Evolutionary conservation across 1,140 invertebrate species (phyloP), one percentile per base, ranked within the genome.

Genomic region (Drosophila trapezifrons): DNA sequence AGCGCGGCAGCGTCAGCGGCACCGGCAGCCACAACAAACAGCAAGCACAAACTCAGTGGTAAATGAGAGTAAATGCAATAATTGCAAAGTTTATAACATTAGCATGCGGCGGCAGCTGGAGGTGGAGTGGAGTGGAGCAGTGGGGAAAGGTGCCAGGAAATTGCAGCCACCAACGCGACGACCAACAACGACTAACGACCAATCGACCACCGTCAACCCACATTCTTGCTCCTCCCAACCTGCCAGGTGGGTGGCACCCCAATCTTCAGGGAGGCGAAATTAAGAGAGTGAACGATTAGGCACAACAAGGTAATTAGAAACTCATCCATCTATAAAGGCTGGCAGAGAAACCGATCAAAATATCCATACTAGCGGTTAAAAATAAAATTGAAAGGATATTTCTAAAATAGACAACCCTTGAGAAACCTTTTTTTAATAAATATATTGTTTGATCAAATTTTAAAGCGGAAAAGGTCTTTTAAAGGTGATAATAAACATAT

Each of bases 11-110:
- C 76, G 51, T 12, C 58, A 51, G 18, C 62, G 56, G 52, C 67
- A 54, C 27, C 38, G 43, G 38, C 57, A 54, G 40, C 73, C 49
- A 38, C 57, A 66, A 54, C 67, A 67, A 63, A 51, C 57, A 72
- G 40, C 57, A 58, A 54, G 25, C 46, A 40, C 63, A 40, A 77
- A 60, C 56, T 76, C 58, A 56, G 77, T 73, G 79, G 83, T 89
- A 89, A 89, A 83, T 87, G 76, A 80, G 83, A 87, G 83, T 89
- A 84, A 89, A 87, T 83, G 83, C 84, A 83, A 87, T 87, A 89
- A 87, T 87, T 87, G 80, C 83, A 89, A 87, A 80, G 79, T 89
- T 89, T 80, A 83, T 77, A 83, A 62, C 84, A 89, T 89, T 80
- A 87, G 76, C 55, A 56, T 46, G 72, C 52, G 73, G 60, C 20